Percentiles rank a stretch among this genome's conserved stretches.
These are phyloP conservation scores for Paratilapia polleni DNA, from an alignment of 2,113 vertebrate species.

Conservation along the genomic window DNA sequence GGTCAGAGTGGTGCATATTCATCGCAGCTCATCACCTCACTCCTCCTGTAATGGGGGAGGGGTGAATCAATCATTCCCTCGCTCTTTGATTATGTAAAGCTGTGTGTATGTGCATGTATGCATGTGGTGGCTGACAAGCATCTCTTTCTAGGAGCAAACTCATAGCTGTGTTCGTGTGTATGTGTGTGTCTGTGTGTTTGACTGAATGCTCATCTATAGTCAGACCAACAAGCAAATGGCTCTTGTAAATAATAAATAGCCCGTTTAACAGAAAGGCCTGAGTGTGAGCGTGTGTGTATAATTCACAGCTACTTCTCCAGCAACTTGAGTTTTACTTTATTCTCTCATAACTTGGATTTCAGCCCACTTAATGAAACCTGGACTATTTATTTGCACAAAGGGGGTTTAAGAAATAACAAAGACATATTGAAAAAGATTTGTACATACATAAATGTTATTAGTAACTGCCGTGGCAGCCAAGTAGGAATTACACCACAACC, in stretches of 20 bases:
- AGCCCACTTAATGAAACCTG: slow-evolving; percentile 22
- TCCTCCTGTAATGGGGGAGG: slow-evolving; percentile 22
- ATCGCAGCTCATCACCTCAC: slow-evolving; percentile 7
- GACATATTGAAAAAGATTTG: background rate
- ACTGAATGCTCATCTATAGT: background rate
- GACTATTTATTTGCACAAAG: background rate
- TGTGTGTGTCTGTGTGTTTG: background rate
- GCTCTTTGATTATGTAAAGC: slow-evolving; percentile 35
- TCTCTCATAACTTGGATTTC: slow-evolving; percentile 25
- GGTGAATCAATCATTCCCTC: slow-evolving; percentile 19
- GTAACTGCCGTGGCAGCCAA: background rate
- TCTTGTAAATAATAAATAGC: slow-evolving; percentile 46
- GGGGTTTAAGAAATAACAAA: background rate
- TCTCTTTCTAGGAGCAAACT: background rate
- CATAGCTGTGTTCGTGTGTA: background rate
- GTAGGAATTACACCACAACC: background rate
- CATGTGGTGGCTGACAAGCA: background rate
- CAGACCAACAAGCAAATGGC: background rate
- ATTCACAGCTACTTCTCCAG: background rate
- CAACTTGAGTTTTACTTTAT: slow-evolving; percentile 18
- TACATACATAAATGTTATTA: background rate
- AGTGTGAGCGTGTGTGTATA: background rate
- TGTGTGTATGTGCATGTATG: background rate
- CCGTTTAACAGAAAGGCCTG: slow-evolving; percentile 23
- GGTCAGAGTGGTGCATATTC: slow-evolving; percentile 16